Percentiles rank a stretch among this genome's conserved stretches.
Evolutionary conservation across 2,888 invertebrate genomes (phyloP).

Genomic region (Eristalis arbustorum): DNA sequence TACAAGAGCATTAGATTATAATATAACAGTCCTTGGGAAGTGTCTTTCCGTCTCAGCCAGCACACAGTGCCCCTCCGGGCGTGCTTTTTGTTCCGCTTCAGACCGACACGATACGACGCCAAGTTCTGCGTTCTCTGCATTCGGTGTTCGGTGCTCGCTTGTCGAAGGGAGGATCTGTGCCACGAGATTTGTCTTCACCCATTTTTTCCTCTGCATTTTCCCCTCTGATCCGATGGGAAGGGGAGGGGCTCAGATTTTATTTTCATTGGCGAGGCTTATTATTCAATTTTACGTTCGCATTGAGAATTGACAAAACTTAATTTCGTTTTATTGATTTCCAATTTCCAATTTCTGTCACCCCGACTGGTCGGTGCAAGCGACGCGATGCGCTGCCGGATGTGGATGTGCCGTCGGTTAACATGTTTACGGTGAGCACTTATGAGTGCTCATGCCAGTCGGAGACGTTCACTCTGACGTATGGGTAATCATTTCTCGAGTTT

Average conservation of each 20-base stretch:
- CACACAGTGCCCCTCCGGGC: slow-evolving; percentile 27
- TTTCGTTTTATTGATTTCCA: slow-evolving; percentile 68
- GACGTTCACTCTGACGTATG: slow-evolving; percentile 29
- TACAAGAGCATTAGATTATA: slow-evolving; percentile 70
- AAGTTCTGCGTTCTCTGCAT: neutral
- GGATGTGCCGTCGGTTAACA: slow-evolving; percentile 5
- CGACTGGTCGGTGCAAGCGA: slow-evolving; percentile 7
- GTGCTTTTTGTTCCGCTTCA: slow-evolving; percentile 31
- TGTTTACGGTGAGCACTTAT: slow-evolving; percentile 35
- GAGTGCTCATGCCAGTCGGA: slow-evolving; percentile 6
- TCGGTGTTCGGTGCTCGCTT: slow-evolving; percentile 31
- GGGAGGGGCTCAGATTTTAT: slow-evolving; percentile 12
- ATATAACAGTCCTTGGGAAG: slow-evolving; percentile 48
- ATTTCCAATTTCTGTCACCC: neutral
- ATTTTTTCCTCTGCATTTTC: neutral
- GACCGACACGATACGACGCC: slow-evolving; percentile 19
- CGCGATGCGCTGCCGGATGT: neutral
- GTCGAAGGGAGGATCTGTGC: slow-evolving; percentile 49
- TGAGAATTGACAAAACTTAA: slow-evolving; percentile 68
- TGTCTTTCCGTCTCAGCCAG: slow-evolving; percentile 20
- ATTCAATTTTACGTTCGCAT: slow-evolving; percentile 64
- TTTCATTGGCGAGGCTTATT: slow-evolving; percentile 52
- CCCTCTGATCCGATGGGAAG: neutral
- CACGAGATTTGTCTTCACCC: slow-evolving; percentile 32
- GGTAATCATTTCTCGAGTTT: slow-evolving; percentile 24